A percentile compares a stretch with the other conserved stretches of the same genome.
These are phyloP conservation scores for Amblyopsis rosae DNA, from an alignment of 2,113 vertebrate species.

Conservation along the genomic window DNA sequence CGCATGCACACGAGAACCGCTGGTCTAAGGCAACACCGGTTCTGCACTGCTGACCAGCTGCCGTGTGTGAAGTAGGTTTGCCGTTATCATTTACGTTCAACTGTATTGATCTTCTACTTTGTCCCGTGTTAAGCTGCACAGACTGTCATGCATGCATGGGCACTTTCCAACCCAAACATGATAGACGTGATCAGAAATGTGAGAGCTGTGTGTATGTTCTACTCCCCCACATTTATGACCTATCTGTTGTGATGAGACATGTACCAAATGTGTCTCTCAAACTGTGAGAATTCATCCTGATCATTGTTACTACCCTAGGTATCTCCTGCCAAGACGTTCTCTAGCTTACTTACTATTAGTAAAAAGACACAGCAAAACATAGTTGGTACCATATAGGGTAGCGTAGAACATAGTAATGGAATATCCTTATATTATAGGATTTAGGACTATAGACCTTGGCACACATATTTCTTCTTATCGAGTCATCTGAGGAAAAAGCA, in stretches of 20 bases:
- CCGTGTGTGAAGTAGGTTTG: conserved; percentile 24
- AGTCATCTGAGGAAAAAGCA: no score
- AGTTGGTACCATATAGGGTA: neutral
- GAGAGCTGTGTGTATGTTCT: neutral
- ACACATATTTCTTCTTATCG: no score
- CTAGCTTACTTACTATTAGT: neutral
- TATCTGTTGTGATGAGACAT: conserved; percentile 21
- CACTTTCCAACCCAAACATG: conserved; percentile 17
- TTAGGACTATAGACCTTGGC: conserved; percentile 7
- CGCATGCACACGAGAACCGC: no score
- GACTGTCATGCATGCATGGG: conserved; percentile 19
- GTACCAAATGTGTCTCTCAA: conserved; percentile 18
- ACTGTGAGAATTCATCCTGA: conserved; percentile 26
- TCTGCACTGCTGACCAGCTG: conserved; percentile 37
- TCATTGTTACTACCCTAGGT: neutral
- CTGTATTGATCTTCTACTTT: neutral
- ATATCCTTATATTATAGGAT: conserved; percentile 15
- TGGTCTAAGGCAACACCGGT: neutral
- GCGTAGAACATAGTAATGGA: neutral
- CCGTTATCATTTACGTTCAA: conserved; percentile 3
- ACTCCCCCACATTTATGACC: conserved; percentile 10
- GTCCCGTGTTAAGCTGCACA: conserved; percentile 13
- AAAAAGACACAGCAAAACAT: neutral
- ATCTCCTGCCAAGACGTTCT: conserved; percentile 10
- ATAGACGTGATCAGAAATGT: neutral